A percentile compares a stretch with the other conserved stretches of the same genome.
phyloP scores from a whole-genome alignment of 1,140 invertebrate species.

The Oryctes rhinoceros region DNA sequence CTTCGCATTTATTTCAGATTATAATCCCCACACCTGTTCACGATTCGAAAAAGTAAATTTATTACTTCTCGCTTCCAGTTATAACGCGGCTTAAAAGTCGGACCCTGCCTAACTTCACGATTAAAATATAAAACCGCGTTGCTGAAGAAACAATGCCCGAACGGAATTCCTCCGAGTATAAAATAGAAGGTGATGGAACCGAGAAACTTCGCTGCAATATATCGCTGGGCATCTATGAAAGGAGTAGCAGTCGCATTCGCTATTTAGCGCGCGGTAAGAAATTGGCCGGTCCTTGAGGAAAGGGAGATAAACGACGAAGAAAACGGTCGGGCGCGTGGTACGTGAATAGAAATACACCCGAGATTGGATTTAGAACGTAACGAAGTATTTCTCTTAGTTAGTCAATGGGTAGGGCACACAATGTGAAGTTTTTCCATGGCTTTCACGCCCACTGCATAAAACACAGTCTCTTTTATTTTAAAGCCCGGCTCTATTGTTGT shows the following conservation, averaged over 20 bases:
- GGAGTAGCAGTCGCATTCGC: background rate
- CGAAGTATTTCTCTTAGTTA: constrained; percentile 29
- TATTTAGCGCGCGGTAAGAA: constrained; percentile 1
- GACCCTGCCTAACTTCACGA: background rate
- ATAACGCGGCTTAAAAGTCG: background rate
- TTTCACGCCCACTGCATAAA: constrained; percentile 20
- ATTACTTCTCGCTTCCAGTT: constrained; percentile 2
- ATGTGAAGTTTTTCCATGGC: constrained; percentile 24
- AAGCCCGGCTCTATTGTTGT: constrained; percentile 24
- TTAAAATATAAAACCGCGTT: constrained; percentile 5
- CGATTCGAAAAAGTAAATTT: background rate
- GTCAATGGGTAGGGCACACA: constrained; percentile 31
- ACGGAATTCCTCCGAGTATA: background rate
- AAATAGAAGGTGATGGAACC: constrained; percentile 1
- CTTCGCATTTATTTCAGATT: background rate
- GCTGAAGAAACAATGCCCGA: background rate
- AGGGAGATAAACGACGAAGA: constrained; percentile 3
- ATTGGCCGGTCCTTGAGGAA: background rate
- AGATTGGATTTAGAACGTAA: constrained; percentile 33
- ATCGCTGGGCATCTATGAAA: background rate
- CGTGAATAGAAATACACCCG: constrained; percentile 14
- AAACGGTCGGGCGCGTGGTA: background rate
- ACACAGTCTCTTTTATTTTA: constrained; percentile 13
- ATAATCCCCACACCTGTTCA: background rate
- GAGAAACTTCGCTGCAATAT: background rate